Conservation (phyloP, 2,888 invertebrate genomes). For the Clanis bilineata region DNA sequence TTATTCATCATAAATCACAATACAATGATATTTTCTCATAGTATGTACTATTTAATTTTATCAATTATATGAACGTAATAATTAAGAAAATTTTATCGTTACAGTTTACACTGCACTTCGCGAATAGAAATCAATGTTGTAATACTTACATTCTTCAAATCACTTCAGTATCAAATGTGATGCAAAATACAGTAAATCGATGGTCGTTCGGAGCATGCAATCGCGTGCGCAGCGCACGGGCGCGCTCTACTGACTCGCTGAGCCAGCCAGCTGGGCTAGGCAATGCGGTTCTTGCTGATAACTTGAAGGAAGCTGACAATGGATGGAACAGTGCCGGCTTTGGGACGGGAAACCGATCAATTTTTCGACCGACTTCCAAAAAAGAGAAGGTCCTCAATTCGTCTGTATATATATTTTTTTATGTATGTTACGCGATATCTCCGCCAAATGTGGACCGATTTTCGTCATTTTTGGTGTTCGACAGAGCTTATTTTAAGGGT, state of each 20-base stretch:
- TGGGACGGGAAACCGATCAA: not conserved
- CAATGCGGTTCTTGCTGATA: not conserved
- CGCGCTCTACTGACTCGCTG: conserved; percentile 51
- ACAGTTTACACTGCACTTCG: not conserved
- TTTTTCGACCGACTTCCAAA: too few species aligned
- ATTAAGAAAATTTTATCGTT: not conserved
- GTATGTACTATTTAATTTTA: too few species aligned
- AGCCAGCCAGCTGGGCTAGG: not conserved
- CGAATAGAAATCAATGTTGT: not conserved
- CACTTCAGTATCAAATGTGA: conserved; percentile 23
- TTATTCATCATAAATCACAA: too few species aligned
- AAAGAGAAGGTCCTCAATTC: too few species aligned
- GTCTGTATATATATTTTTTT: too few species aligned
- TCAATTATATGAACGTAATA: not conserved
- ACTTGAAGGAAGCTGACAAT: not conserved
- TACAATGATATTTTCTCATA: not conserved
- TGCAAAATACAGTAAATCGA: conserved; percentile 18
- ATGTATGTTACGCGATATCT: too few species aligned
- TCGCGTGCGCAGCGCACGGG: conserved; percentile 55
- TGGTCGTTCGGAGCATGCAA: conserved; percentile 10
- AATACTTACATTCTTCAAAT: conserved; percentile 30
- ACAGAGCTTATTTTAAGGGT: too few species aligned
- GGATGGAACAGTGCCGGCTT: not conserved
- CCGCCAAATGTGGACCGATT: too few species aligned
- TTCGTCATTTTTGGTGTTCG: too few species aligned